Evolutionary conservation across 2,113 vertebrate genomes (phyloP), one percentile per base, ranked within the genome.

Genomic region (Anas platyrhynchos): DNA sequence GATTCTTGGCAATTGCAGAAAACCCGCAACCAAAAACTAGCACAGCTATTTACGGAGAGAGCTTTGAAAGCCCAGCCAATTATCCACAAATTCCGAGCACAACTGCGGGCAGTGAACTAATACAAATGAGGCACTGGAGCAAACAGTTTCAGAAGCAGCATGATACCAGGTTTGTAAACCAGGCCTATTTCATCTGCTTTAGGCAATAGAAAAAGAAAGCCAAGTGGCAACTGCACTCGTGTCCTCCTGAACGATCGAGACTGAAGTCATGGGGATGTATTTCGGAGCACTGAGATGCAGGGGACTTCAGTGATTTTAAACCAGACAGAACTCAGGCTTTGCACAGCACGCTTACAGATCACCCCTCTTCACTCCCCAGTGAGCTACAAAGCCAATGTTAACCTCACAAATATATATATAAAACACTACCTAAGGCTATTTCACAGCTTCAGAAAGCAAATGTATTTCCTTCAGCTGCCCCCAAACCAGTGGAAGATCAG

Each of bases 131-230:
- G 48, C 48, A 81, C 25, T 88, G 55, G 1, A 67, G 68, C 34
- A 86, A 90, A 90, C 6, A 83, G 68, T 67, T 95, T 85, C 75
- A 93, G 86, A 91, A 80, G 41, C 86, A 46, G 25, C 55, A 71
- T 4, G 59, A 83, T 29, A 83, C 41, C 76, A 69, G 81, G 77
- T 79, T 44, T 84, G 38, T 41, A 94, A 93, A 86, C 22, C 29
- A 91, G 36, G 31, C 21, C 52, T 21, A 29, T 74, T 71, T 88
- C 20, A 93, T 68, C 61, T 54, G 43, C 76, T 75, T 86, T 38
- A 83, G 62, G 79, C 29, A 8, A 74, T 0, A 43, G 21, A 58
- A 13, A 2, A 95, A 46, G 38, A 94, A 89, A 27, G 29, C 56
- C 46, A 93, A 90, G 31, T 63, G 52, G 63, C 79, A 96, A 83